Base-by-base conservation (phyloP, 30 jellyfish, hydroid and myxozoan genomes). In the Morbakka virulenta region DNA sequence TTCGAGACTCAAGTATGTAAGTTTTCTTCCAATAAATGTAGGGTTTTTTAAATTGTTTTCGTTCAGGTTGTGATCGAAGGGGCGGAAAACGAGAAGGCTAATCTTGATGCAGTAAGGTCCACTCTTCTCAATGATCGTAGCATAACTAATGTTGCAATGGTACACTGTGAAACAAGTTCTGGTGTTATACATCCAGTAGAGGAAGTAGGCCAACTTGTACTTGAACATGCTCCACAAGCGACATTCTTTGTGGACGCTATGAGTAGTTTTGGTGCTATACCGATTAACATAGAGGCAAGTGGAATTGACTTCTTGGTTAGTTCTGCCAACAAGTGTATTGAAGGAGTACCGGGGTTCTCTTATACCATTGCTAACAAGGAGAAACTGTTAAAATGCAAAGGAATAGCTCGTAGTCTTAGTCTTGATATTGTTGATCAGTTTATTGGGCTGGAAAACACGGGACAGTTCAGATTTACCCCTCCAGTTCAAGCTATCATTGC, bases 211-310 rank as follows among this genome's bases (percentile, higher is more conserved):
- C 64, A 72, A 36, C 79, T 88, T 0, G 89, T 93, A 13, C 82
- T 79, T 21, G 84, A 79, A 57, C 14, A 76, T 23, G 52, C 52
- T 33, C 98, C 98, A 11, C 68, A 84, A 32, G 96, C 91, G 4
- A 65, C 92, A 23, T 87, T 86, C 80, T 85, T 93, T 66, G 97
- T 93, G 52, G 99, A 93, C 71, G 99, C 99, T 11, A 93, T 93
- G 99, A 93, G 99, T 50, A 93, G 99, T 64, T 93, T 93, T 64
- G 99, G 99, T 2, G 97, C 95, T 9, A 69, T 93, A 9, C 99
- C 98, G 0, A 23, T 91, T 14, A 86, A 83, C 57, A 49, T 85
- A 4, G 41, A 74, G 4, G 71, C 62, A 32, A 76, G 85, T 17
- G 79, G 78, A 11, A 91, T 91, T 49, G 98, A 91, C 52, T 91